Conservation (phyloP, 2,888 invertebrate species). For the Melieria omissa region DNA sequence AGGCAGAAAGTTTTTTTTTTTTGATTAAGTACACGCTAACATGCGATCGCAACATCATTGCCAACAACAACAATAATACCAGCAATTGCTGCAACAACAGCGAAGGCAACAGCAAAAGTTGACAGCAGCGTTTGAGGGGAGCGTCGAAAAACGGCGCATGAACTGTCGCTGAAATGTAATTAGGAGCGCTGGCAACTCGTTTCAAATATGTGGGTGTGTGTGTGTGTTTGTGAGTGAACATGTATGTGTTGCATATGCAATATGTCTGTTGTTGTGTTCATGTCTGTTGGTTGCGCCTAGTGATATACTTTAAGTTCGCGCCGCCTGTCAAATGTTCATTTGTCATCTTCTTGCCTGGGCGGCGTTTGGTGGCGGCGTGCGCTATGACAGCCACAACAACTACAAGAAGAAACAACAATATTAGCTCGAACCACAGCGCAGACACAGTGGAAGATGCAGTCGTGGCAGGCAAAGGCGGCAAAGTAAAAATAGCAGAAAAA, state of each 20-base stretch:
- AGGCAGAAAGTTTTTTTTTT: neutral
- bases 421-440: neutral
- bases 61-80: conserved; percentile 6
- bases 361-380: neutral
- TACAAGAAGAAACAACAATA: neutral
- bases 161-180: conserved; percentile 14
- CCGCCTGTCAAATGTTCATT: conserved; percentile 28
- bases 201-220: neutral
- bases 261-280: neutral
- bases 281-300: neutral
- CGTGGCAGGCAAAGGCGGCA: too few relatives aligned
- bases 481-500: too few relatives aligned
- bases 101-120: neutral
- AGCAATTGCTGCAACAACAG: neutral
- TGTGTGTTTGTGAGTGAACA: neutral
- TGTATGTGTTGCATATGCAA: neutral
- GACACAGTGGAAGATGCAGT: neutral
- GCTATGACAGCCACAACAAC: neutral
- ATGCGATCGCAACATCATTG: conserved; percentile 24
- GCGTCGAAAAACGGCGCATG: neutral
- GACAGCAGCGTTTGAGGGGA: neutral
- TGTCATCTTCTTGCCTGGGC: conserved; percentile 22
- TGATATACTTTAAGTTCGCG: conserved; percentile 22
- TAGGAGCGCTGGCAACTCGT: neutral
- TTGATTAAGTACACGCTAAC: conserved; percentile 24